A percentile compares a stretch with the other conserved stretches of the same genome.
Evolutionary conservation across 2,888 invertebrate species (phyloP).

Genomic region (Dione juno): DNA sequence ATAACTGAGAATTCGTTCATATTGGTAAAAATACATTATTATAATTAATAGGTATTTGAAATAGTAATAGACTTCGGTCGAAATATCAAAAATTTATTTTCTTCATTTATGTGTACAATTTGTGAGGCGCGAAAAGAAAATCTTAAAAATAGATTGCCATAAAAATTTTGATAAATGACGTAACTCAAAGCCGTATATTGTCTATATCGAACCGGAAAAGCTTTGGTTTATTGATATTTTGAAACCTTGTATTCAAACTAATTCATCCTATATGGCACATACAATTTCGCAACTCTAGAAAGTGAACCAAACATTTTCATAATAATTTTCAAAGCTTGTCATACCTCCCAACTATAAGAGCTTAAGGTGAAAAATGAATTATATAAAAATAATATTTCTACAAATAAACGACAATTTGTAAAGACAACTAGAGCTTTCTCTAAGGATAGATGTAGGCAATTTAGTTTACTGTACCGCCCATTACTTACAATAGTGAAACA

Average conservation of each 20-base stretch:
- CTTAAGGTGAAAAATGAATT: background rate
- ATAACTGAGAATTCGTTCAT: too few relatives aligned
- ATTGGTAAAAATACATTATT: too few relatives aligned
- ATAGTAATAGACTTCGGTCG: too few relatives aligned
- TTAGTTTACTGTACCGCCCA: conserved; percentile 33
- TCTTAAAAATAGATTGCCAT: background rate
- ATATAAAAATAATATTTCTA: conserved; percentile 19
- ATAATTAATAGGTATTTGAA: too few relatives aligned
- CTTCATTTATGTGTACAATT: background rate
- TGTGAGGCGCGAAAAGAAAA: background rate
- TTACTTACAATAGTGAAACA: conserved; percentile 38
- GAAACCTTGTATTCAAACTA: too few relatives aligned
- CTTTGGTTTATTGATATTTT: background rate
- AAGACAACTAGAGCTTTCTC: conserved; percentile 5
- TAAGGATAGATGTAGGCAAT: conserved; percentile 29
- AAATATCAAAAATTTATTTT: too few relatives aligned
- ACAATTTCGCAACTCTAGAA: background rate
- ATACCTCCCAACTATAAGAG: background rate
- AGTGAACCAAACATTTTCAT: background rate
- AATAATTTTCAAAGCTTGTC: background rate
- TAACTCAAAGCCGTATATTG: background rate
- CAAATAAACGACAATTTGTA: conserved; percentile 17
- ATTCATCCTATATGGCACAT: background rate
- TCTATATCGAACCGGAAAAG: background rate
- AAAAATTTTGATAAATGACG: background rate